phyloP scores from a whole-genome alignment of 1,140 invertebrate genomes.

The Drosophila truncata region DNA sequence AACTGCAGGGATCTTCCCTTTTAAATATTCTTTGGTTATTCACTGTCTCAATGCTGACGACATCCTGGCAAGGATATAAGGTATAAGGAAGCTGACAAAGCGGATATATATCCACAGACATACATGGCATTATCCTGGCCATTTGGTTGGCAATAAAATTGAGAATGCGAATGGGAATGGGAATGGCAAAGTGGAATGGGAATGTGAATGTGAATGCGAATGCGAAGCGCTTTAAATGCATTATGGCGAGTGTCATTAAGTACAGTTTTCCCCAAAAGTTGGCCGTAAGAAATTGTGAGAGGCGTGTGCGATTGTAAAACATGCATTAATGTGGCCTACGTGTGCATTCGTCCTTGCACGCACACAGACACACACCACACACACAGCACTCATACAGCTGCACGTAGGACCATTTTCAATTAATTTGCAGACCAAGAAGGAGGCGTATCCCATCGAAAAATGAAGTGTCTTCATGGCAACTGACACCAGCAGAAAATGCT shows the following conservation, averaged over 20 bases:
- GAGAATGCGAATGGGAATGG: slow-evolving; percentile 8
- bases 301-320: slow-evolving; percentile 70
- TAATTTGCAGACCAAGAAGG: slow-evolving; percentile 59
- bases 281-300: slow-evolving; percentile 37
- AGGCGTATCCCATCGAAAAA: slow-evolving; percentile 39
- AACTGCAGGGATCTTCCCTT: not conserved
- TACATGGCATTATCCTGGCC: slow-evolving; percentile 29
- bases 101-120: slow-evolving; percentile 20
- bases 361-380: slow-evolving; percentile 10
- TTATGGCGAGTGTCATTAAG: slow-evolving; percentile 56
- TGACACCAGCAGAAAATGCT: slow-evolving; percentile 61
- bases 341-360: slow-evolving; percentile 30
- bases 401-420: slow-evolving; percentile 61
- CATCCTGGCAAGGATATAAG: slow-evolving; percentile 5
- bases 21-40: not conserved
- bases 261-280: slow-evolving; percentile 57
- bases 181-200: not conserved
- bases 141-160: slow-evolving; percentile 46
- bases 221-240: slow-evolving; percentile 54
- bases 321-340: slow-evolving; percentile 73
- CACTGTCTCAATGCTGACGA: slow-evolving; percentile 2
- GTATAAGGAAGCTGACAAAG: slow-evolving; percentile 9
- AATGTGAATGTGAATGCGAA: not conserved
- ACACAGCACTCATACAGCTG: slow-evolving; percentile 13
- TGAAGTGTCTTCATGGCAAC: slow-evolving; percentile 57